Conservation (phyloP, 2,888 invertebrate genomes). For the Bombylius discolor region DNA sequence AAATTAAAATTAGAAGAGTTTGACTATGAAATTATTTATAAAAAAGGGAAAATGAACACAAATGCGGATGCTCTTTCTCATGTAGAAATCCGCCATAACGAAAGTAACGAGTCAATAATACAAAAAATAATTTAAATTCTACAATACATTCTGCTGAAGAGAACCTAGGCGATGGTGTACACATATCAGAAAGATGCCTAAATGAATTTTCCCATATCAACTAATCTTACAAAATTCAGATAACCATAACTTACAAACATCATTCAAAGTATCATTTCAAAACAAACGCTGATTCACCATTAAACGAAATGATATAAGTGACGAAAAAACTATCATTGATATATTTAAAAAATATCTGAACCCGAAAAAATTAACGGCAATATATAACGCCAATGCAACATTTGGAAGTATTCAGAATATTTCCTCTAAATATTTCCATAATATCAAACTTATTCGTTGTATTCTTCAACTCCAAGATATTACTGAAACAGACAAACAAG, state of each 20-base stretch:
- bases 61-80: background rate
- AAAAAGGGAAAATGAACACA: too few species aligned
- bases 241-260: background rate
- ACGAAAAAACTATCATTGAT: background rate
- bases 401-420: too few species aligned
- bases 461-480: constrained; percentile 1
- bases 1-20: too few species aligned
- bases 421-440: background rate
- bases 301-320: background rate
- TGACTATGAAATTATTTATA: too few species aligned
- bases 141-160: background rate
- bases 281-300: background rate
- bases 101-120: too few species aligned
- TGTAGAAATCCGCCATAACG: too few species aligned
- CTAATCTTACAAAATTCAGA: background rate
- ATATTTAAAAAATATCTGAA: background rate
- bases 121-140: background rate
- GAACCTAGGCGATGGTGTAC: background rate
- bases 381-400: too few species aligned
- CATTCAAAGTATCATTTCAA: background rate
- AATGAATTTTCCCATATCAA: background rate
- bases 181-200: background rate
- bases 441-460: constrained; percentile 6
- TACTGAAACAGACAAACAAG: constrained; percentile 3
- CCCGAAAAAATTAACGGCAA: constrained; percentile 4